Percentiles rank a stretch among this genome's conserved stretches.
phyloP scores from a whole-genome alignment of 2,113 vertebrate genomes.

The Bubo scandiacus region DNA sequence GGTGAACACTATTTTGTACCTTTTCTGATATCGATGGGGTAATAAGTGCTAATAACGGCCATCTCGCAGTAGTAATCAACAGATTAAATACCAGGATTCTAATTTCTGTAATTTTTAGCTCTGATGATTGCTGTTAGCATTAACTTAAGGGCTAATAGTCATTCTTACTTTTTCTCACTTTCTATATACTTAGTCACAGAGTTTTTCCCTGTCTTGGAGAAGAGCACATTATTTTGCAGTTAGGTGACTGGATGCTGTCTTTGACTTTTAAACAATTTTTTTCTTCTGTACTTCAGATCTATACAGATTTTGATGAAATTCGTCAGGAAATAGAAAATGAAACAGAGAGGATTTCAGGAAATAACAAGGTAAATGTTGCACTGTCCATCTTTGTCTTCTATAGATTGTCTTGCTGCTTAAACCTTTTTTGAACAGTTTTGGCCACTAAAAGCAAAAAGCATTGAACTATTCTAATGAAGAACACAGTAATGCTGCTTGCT shows the following conservation, averaged over 20 bases:
- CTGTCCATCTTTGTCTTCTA: neutral
- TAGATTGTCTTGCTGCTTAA: neutral
- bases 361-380: conserved; percentile 86
- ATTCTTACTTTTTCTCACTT: neutral
- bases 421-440: neutral
- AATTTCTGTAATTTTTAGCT: neutral
- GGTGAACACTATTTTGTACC: neutral
- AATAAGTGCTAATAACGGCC: neutral
- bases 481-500: neutral
- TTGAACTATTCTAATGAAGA: neutral
- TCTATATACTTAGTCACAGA: neutral
- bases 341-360: conserved; percentile 95
- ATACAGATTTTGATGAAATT: conserved; percentile 95
- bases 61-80: neutral
- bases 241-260: neutral
- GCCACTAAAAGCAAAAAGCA: neutral
- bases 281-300: conserved; percentile 79
- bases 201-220: neutral
- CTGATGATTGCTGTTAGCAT: neutral
- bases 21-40: neutral
- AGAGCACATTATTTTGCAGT: neutral
- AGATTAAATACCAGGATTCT: neutral
- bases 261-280: neutral
- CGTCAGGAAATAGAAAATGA: conserved; percentile 95
- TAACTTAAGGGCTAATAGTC: neutral